Evolutionary conservation across 2,888 invertebrate genomes (phyloP), one percentile per base, ranked within the genome.

Genomic region (Cheilosia vernalis): DNA sequence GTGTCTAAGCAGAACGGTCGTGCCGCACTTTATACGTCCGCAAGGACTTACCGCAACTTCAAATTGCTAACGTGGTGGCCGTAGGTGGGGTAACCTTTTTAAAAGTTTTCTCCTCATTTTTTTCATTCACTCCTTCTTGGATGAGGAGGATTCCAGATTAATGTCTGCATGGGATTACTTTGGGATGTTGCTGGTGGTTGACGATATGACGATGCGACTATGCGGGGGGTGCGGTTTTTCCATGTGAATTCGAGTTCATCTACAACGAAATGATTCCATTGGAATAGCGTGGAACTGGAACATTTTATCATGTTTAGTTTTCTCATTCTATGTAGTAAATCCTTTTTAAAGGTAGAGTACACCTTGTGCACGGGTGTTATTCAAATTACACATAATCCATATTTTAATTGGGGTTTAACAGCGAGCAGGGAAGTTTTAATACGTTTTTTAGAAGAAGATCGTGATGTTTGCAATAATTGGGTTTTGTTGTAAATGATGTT

Each of bases 351-450:
- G 63, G 53, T 42, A 67, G 56, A 64, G 44, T 49, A 30, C 9
- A 15, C 27, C 21, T 13, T 13, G 15, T 53, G 51, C 49, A 56
- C 17, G 66, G 56, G 49, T 51, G 37, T 88, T 88, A 89, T 90
- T 90, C 88, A 89, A 91, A 90, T 90, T 89, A 89, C 89, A 88
- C 87, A 84, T 90, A 90, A 91, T 89, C 90, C 89, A 63, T 85
- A 53, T 85, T 89, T 89, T 90, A 90, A 90, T 90, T 90, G 90
- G 87, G 60, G 69, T 79, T 81, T 79, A 74, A 55, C 63, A 10
- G 21, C 30, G 64, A 19, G 42, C 58, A 13, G n/a, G 27, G 13
- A 4, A 4, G 10, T 13, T 37, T 37, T 13, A 13, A 37, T 64
- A 66, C 9, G 21, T 27, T 17, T 47, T 33, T 9, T n/a, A 7